Evolutionary conservation across 2,797 vertebrate genomes (phyloP).

Genomic region (Enoplosus armatus): DNA sequence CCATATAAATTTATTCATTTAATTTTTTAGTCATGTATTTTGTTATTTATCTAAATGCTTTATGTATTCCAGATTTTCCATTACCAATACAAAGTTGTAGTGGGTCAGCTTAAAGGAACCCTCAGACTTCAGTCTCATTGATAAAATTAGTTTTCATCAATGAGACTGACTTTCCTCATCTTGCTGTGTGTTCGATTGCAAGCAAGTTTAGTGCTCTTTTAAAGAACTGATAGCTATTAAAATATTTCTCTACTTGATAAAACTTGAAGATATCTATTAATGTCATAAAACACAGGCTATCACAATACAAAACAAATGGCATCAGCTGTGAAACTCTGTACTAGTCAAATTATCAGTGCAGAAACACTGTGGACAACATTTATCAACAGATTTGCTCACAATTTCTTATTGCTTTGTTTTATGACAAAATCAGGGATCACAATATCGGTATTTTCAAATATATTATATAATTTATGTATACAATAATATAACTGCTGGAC

Average conservation of each 20-base stretch:
- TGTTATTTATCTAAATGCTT: not conserved
- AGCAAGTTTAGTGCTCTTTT: not conserved
- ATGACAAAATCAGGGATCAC: too few species aligned
- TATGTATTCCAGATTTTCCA: not conserved
- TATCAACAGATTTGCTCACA: too few species aligned
- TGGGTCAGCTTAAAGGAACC: not conserved
- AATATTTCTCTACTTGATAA: not conserved
- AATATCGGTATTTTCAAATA: too few species aligned
- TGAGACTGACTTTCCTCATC: not conserved
- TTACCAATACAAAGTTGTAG: not conserved
- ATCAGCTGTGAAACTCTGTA: not conserved
- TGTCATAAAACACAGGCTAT: not conserved
- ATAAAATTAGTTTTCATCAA: not conserved
- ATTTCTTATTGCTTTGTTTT: not conserved
- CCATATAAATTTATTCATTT: not conserved
- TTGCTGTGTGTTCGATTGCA: not conserved
- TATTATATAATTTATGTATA: too few species aligned
- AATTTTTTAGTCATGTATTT: not conserved
- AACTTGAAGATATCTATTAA: not conserved
- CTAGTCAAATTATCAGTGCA: too few species aligned
- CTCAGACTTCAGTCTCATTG: not conserved
- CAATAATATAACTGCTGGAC: not conserved
- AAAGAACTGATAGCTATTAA: not conserved
- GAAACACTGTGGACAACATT: not conserved
- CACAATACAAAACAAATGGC: not conserved